Percentiles rank a stretch among this genome's conserved stretches.
Evolutionary conservation across 2,888 invertebrate species (phyloP).

Genomic region (Atethmia centrago): DNA sequence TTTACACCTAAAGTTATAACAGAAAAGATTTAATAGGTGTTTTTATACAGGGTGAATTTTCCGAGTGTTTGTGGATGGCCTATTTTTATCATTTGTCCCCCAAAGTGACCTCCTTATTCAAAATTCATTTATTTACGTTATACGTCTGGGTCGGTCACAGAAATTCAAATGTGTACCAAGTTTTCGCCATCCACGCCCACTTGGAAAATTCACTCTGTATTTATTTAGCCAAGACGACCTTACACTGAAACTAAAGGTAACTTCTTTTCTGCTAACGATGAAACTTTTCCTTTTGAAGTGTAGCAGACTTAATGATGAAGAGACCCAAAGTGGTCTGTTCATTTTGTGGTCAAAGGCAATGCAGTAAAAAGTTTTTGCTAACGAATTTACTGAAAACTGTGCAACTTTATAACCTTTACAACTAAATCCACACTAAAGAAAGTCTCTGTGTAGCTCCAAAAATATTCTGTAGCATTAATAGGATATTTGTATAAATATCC

Average conservation of each 20-base stretch:
- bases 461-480: too few species aligned
- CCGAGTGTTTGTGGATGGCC: background rate
- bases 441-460: background rate
- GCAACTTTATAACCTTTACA: background rate
- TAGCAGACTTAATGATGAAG: background rate
- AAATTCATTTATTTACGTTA: too few species aligned
- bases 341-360: constrained; percentile 44
- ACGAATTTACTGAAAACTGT: constrained; percentile 1
- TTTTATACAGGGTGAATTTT: constrained; percentile 8
- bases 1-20: background rate
- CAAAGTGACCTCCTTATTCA: too few species aligned
- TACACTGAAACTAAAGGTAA: constrained; percentile 20
- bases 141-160: too few species aligned
- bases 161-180: too few species aligned
- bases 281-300: constrained; percentile 45
- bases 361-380: constrained; percentile 21
- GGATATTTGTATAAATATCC: too few species aligned
- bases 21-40: background rate
- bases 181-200: background rate
- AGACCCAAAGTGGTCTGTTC: constrained; percentile 22
- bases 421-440: background rate
- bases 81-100: too few species aligned
- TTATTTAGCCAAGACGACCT: constrained; percentile 21
- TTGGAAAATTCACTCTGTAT: constrained; percentile 22
- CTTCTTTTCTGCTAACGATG: constrained; percentile 42